Evolutionary conservation across 64 coral and sea anemone genomes (phyloP).

Genomic region (Porites lutea): DNA sequence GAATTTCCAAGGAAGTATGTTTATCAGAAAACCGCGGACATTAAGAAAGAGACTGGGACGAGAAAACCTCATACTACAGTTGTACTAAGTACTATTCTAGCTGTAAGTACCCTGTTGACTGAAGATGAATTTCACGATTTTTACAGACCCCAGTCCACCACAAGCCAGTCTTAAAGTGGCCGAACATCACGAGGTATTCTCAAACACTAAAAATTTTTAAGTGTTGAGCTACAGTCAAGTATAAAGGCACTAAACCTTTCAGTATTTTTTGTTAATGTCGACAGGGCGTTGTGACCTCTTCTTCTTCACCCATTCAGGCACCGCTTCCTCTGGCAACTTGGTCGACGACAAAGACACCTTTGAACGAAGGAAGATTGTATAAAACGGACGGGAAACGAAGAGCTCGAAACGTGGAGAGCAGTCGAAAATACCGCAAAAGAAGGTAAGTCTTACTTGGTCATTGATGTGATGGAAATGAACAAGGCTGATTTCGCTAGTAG

Average conservation of each 20-base stretch:
- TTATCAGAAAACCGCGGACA: too few species aligned
- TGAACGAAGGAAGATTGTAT: constrained; percentile 62
- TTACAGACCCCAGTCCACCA: constrained; percentile 4
- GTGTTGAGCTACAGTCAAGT: not conserved
- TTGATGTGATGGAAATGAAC: too few species aligned
- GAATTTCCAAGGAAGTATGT: too few species aligned
- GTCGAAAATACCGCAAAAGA: constrained; percentile 93
- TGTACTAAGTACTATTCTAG: too few species aligned
- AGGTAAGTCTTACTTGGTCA: constrained; percentile 35
- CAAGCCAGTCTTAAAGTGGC: constrained; percentile 16
- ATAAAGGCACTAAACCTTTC: not conserved
- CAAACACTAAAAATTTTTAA: not conserved
- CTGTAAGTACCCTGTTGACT: not conserved
- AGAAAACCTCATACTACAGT: too few species aligned
- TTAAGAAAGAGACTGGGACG: too few species aligned
- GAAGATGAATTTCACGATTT: constrained; percentile 45
- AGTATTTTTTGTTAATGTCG: not conserved
- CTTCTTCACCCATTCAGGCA: constrained; percentile 1
- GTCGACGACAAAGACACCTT: constrained; percentile 17
- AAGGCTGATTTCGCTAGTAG: too few species aligned
- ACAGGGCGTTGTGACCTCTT: constrained; percentile 11
- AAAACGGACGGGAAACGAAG: constrained; percentile 88
- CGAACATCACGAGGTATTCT: constrained; percentile 15
- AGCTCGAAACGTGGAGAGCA: constrained; percentile 93
- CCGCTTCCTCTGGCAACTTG: constrained; percentile 27